Base-by-base conservation (phyloP, 1,140 invertebrate genomes). In the Drosophila setifemur region DNA sequence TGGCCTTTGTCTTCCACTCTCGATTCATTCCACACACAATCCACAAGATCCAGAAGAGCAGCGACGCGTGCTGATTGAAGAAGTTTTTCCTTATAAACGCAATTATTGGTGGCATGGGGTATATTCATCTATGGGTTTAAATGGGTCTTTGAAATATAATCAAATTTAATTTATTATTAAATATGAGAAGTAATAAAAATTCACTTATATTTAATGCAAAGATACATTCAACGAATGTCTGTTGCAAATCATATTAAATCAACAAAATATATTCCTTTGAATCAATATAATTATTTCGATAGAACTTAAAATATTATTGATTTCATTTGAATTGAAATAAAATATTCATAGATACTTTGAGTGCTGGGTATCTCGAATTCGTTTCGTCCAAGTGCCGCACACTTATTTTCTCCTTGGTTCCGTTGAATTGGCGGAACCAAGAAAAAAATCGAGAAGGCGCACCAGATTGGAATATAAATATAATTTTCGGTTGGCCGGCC, bases 381-480 rank as follows among this genome's bases (percentile, higher is more conserved):
- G 19, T 5, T 23, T 23, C 16, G 14, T 8, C n/a, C 14, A 4
- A n/a, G 3, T 37, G 6, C 0, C 3, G 1, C 3, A 9, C 12
- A 19, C 23, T 8, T 19, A 26, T 18, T 29, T 31, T 7, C 31
- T 39, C 4, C 12, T 25, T 16, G 21, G 19, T 45, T 55, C 28
- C 28, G 42, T 4, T 45, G 12, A 21, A 44, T 63, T 54, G 44
- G 35, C 43, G 43, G 31, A 58, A 58, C 54, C 8, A 14, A 18
- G 11, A 6, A 6, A 37, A 39, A n/a, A 45, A 21, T 6, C 39
- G 37, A 40, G 37, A 21, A n/a, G n/a, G 37, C 50, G 12, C 26
- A 33, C 47, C 16, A 58, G 42, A 35, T 61, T 55, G 44, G 57
- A 49, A 58, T 70, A 64, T 70, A 75, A 76, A 76, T 76, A 76